Percentiles rank a stretch among this genome's conserved stretches.
Evolutionary conservation across 2,888 invertebrate species (phyloP).

Genomic region (Pristionchus mayeri): DNA sequence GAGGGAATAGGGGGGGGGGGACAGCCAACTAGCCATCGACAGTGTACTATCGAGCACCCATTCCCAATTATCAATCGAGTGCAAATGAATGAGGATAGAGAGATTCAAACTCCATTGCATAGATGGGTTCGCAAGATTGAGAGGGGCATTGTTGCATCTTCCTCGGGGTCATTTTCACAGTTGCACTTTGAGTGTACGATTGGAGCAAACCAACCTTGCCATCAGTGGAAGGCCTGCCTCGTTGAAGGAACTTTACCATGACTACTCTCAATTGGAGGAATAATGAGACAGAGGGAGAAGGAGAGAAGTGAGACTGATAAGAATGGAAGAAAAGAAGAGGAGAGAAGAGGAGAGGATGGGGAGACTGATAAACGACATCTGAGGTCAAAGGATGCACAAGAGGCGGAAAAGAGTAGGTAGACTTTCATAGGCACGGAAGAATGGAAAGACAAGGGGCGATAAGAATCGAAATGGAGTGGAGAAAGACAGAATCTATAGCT

Average conservation of each 20-base stretch:
- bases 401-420: neutral
- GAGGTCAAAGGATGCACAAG: neutral
- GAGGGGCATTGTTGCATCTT: too few species aligned
- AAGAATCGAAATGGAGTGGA: neutral
- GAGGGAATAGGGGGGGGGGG: neutral
- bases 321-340: neutral
- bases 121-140: neutral
- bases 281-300: neutral
- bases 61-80: neutral
- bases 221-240: neutral
- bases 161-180: too few species aligned
- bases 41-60: neutral
- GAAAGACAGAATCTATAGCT: neutral
- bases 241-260: constrained; percentile 1
- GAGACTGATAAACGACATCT: neutral
- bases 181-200: too few species aligned
- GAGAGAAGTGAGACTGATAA: neutral
- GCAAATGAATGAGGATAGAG: neutral
- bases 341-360: neutral
- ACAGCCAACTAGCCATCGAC: neutral
- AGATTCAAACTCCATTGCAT: neutral
- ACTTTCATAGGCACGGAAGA: neutral
- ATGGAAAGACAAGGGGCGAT: neutral
- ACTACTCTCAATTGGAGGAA: neutral
- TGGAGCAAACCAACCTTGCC: neutral